Base-by-base conservation (phyloP, 2,113 vertebrate species). In the Microcebus ravelobensis region DNA sequence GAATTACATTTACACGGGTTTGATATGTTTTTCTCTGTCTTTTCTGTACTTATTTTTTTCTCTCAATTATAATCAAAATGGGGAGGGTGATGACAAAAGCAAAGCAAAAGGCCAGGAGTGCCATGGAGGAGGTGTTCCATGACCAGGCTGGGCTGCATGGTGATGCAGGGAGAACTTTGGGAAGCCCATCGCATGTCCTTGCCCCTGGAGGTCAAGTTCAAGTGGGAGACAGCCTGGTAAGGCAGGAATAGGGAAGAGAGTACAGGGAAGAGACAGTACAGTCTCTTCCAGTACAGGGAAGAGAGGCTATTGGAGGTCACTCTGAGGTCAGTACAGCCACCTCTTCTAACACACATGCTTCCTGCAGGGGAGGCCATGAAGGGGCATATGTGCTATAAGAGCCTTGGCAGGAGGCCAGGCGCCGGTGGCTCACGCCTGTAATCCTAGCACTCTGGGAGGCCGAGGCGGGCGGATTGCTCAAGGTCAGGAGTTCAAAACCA, bases 21-120 rank as follows among this genome's bases (percentile, higher is more conserved):
- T 45, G 27, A 57, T 55, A 71, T 4, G 7, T 39, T 94, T 87
- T 88, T 76, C 36, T 50, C 61, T 85, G 2, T 61, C 59, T 90
- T 91, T 96, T 94, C 71, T 83, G 29, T 76, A 84, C 25, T 83
- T 80, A 70, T 18, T 91, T 79, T 42, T 87, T 42, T 13, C 55
- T 52, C 83, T 34, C 55, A 77, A 79, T 84, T 70, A 52, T 89
- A 81, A 95, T 86, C 13, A 73, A 87, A 93, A 94, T 34, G 55
- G 11, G 45, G 14, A 88, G 20, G 20, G 25, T 88, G 4, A 71
- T 79, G 31, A 57, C 13, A 77, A 84, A 55, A 84, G 89, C 52
- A 85, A 86, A 96, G 31, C n/a, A 83, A 73, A 91, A 59, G 27
- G 23, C 27, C 48, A 84, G 9, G 23, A 83, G 11, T 93, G 50